Base-by-base conservation (phyloP, 2,797 vertebrate species). In the Pelobates cultripes region DNA sequence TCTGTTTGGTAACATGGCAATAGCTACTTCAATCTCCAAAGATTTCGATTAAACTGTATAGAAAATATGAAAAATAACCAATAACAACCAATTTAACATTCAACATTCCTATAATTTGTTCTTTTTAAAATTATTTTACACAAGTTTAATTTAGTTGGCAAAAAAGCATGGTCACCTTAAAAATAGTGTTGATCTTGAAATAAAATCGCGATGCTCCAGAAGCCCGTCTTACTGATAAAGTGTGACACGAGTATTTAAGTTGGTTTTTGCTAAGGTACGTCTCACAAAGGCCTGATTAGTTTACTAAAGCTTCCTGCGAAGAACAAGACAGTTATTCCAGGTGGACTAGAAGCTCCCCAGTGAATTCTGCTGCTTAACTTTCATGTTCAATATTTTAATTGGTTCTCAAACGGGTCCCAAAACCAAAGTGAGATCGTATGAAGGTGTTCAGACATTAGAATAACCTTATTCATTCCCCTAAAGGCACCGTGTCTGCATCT, bases 381-480 rank as follows among this genome's bases (percentile, higher is more conserved):
- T 92, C 88, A 90, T 88, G 83, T 87, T 85, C 86, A 86, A 88
- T 89, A 89, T 89, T 91, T 88, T 91, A 88, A 91, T 90, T 88
- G 89, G 90, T 92, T 89, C 86, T 89, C 90, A 87, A 89, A 92
- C 85, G 86, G 86, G 77, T 86, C 77, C 57, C 73, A 64, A 85
- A 85, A 91, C 91, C 86, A 89, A 90, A 53, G 82, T 85, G 86
- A 89, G 83, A 91, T 85, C 88, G 89, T 82, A 85, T 78, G 86
- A 87, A 89, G 90, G 89, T 87, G 76, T 78, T 83, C 64, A 61
- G 53, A 83, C 70, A 43, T 69, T 78, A 87, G 70, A 79, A 79
- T 79, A 75, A 76, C 82, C 81, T 68, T 79, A 72, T 79, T 67
- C 73, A 57, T 74, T 84, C 77, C 77, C 82, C 82, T 76, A 45